These are phyloP conservation scores for Colossoma macropomum DNA, from an alignment of 2,113 vertebrate genomes.

Conservation along the genomic window DNA sequence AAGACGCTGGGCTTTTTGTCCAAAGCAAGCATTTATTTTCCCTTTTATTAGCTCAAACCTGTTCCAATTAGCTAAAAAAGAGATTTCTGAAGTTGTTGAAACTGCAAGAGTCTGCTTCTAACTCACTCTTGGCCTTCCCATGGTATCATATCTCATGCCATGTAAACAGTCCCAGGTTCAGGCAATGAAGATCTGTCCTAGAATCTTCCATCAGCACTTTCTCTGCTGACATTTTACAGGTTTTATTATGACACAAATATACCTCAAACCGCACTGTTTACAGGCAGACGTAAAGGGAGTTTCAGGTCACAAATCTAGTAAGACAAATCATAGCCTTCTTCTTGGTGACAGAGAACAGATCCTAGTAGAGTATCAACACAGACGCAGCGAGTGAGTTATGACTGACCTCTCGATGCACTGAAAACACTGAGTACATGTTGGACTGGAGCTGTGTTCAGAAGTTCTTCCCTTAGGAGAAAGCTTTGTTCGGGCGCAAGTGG, in stretches of 20 bases:
- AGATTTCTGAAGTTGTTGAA: neutral
- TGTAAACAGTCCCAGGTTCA: neutral
- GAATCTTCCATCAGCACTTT: neutral
- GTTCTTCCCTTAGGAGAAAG: slow-evolving; percentile 15
- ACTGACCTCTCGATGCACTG: slow-evolving; percentile 6
- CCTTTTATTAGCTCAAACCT: neutral
- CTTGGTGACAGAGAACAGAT: neutral
- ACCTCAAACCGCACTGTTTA: neutral
- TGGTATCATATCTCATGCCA: neutral
- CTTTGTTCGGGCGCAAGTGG: slow-evolving; percentile 24
- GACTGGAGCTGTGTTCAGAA: slow-evolving; percentile 16
- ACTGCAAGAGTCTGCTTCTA: neutral
- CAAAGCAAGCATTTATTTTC: neutral
- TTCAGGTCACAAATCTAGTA: neutral
- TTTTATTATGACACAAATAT: neutral
- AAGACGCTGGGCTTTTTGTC: neutral
- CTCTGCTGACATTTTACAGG: neutral
- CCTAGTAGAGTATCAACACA: neutral
- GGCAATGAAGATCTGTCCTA: neutral
- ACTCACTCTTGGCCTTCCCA: neutral
- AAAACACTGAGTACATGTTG: slow-evolving; percentile 11
- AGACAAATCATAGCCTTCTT: neutral
- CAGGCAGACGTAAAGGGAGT: neutral
- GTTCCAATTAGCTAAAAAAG: neutral
- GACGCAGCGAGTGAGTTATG: neutral